These are phyloP conservation scores for Chaetophractus vellerosus DNA, from an alignment of 2,797 vertebrate species.

Conservation along the genomic window DNA sequence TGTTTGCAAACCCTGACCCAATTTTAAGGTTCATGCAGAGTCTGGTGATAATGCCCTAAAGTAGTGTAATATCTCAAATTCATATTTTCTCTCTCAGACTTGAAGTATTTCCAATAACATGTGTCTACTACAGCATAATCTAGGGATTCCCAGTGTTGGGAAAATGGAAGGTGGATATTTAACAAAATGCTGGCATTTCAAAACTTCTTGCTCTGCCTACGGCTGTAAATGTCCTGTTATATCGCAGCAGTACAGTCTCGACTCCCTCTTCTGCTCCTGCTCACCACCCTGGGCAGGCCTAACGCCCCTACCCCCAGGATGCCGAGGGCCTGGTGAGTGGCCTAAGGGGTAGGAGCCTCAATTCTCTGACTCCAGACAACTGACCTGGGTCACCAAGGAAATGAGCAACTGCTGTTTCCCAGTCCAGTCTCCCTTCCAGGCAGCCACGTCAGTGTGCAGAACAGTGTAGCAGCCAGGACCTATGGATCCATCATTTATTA, in stretches of 20 bases:
- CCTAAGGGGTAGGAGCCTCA: neutral
- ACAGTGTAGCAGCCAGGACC: neutral
- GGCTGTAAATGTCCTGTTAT: neutral
- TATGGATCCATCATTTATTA: neutral
- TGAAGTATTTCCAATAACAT: neutral
- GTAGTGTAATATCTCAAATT: neutral
- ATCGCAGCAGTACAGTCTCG: neutral
- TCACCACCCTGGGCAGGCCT: neutral
- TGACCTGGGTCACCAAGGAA: neutral
- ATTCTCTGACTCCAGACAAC: neutral
- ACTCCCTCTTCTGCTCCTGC: neutral
- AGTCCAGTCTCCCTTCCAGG: neutral
- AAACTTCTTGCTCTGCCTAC: neutral
- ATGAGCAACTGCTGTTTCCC: neutral
- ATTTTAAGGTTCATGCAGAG: slow-evolving; percentile 22
- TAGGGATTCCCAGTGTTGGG: neutral
- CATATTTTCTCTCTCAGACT: neutral
- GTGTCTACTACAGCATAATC: neutral
- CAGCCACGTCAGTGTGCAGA: neutral
- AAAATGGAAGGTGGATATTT: neutral
- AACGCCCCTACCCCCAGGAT: neutral
- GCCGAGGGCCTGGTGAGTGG: neutral
- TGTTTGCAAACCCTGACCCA: neutral
- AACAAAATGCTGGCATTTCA: neutral
- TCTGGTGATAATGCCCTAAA: neutral